Percentiles rank a stretch among this genome's conserved stretches.
These are phyloP conservation scores for Zoanthus sociatus DNA, from an alignment of 92 coral and sea anemone species.

Conservation along the genomic window DNA sequence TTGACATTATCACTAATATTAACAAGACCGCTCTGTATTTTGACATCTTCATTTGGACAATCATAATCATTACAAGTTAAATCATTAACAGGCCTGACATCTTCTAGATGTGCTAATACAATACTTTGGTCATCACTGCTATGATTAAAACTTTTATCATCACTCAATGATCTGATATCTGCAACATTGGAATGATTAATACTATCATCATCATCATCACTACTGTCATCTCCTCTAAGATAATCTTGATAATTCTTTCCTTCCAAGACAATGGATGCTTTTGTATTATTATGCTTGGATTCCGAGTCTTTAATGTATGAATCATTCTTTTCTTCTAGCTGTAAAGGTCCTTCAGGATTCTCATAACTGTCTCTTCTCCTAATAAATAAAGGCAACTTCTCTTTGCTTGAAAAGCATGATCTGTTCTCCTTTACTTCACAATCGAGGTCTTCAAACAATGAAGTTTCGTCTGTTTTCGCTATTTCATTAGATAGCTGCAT, in stretches of 20 bases:
- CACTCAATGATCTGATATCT: neutral
- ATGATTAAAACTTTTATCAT: too few relatives aligned
- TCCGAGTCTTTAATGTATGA: neutral
- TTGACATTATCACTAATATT: neutral
- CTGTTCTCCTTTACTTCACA: neutral
- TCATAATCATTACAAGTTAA: neutral
- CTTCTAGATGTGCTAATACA: neutral
- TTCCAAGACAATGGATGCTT: neutral
- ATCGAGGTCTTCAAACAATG: conserved; percentile 1
- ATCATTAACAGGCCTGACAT: neutral
- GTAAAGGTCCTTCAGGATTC: neutral
- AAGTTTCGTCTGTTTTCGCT: conserved; percentile 3
- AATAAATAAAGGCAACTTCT: too few relatives aligned
- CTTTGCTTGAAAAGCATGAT: neutral
- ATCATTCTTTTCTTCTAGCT: neutral
- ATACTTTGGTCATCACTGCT: neutral
- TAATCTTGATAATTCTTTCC: neutral
- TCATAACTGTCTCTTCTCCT: neutral
- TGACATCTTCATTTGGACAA: neutral
- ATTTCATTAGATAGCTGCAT: conserved; percentile 33
- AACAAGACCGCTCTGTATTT: neutral
- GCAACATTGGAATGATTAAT: neutral
- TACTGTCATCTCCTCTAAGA: neutral
- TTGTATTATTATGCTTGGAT: neutral
- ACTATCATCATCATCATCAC: neutral